These are phyloP conservation scores for Semotilus atromaculatus DNA, from an alignment of 2,797 vertebrate species.

Conservation along the genomic window DNA sequence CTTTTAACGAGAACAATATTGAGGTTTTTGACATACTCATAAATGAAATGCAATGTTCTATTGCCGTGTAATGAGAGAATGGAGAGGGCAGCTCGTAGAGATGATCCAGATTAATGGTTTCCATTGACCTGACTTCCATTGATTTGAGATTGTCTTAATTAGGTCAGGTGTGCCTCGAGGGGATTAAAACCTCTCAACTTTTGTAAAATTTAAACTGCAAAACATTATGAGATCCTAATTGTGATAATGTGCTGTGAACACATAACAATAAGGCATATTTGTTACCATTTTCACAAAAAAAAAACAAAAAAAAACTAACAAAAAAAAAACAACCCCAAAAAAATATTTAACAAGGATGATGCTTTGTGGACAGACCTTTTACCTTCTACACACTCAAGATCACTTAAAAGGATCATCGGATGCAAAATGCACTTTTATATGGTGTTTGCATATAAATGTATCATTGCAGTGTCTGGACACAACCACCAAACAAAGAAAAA, in stretches of 20 bases:
- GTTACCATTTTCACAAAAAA: neutral
- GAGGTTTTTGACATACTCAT: constrained; percentile 49
- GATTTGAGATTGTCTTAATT: constrained; percentile 34
- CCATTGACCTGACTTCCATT: constrained; percentile 5
- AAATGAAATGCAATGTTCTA: constrained; percentile 54
- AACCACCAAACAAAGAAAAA: too few species aligned
- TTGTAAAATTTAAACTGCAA: neutral
- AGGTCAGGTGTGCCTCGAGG: constrained; percentile 14
- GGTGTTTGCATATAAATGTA: too few species aligned
- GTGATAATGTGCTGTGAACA: neutral
- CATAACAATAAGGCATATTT: neutral
- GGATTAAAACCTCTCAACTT: constrained; percentile 14
- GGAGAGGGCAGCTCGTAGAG: constrained; percentile 23
- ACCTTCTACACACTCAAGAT: neutral
- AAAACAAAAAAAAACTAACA: neutral
- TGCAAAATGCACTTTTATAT: too few species aligned
- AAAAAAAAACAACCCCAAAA: neutral
- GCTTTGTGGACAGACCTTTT: neutral
- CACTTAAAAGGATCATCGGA: neutral
- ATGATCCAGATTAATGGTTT: constrained; percentile 43
- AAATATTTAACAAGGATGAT: neutral
- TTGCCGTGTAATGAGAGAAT: constrained; percentile 43
- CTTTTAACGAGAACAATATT: constrained; percentile 44
- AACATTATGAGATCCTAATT: constrained; percentile 1
- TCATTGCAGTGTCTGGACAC: too few species aligned